phyloP scores from a whole-genome alignment of 2,113 vertebrate species.

The Proteles cristata region DNA sequence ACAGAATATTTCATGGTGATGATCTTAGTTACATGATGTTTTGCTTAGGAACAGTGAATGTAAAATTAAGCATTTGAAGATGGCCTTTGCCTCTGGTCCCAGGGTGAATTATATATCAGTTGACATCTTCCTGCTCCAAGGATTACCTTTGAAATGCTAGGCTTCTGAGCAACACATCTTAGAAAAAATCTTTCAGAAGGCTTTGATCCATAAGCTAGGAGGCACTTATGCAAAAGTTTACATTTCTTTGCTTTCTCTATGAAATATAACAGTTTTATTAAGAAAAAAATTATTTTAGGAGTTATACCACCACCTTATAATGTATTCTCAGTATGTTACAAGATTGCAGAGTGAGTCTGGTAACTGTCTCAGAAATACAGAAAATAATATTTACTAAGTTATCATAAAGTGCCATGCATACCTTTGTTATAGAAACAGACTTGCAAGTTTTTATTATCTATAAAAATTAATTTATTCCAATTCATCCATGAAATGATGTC shows the following conservation, averaged over 20 bases:
- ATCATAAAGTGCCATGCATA: not conserved
- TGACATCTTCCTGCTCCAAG: not conserved
- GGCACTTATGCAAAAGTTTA: constrained; percentile 12
- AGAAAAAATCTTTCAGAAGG: constrained; percentile 39
- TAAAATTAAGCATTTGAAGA: not conserved
- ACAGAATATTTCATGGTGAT: not conserved
- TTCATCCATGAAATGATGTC: not conserved
- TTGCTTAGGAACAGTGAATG: not conserved
- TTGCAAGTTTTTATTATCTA: not conserved
- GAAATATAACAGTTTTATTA: constrained; percentile 43
- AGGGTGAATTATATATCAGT: not conserved
- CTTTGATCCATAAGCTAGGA: constrained; percentile 18
- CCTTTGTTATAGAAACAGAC: not conserved
- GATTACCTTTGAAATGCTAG: not conserved
- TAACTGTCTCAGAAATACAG: not conserved
- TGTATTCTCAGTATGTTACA: not conserved
- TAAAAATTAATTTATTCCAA: not conserved
- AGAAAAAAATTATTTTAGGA: constrained; percentile 28
- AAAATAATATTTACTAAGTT: constrained; percentile 38
- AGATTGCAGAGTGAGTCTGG: not conserved
- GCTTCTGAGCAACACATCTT: not conserved
- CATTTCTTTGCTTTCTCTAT: constrained; percentile 53
- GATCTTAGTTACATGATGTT: not conserved
- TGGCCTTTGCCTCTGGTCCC: not conserved
- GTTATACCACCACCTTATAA: not conserved